Percentiles rank a stretch among this genome's conserved stretches.
Conservation (phyloP, 2,113 vertebrate species). For the Elephas maximus region DNA sequence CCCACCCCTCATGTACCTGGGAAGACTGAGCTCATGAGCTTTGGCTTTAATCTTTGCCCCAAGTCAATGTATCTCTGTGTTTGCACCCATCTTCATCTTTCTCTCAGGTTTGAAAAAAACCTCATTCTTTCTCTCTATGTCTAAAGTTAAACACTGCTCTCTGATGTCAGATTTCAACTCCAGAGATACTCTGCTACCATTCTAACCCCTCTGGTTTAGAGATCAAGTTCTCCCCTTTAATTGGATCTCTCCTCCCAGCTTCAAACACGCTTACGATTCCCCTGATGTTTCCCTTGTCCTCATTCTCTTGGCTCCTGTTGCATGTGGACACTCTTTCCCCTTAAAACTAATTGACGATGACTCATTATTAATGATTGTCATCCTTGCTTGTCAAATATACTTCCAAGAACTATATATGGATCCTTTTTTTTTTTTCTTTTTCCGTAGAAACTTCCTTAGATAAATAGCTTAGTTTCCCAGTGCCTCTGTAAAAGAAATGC, state of each 20-base stretch:
- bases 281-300: background rate
- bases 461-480: background rate
- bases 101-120: background rate
- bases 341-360: background rate
- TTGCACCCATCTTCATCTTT: background rate
- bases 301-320: background rate
- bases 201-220: background rate
- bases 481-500: background rate
- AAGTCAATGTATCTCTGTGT: background rate
- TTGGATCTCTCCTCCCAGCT: background rate
- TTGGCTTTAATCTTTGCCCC: background rate
- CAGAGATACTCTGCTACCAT: background rate
- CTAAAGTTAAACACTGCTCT: background rate
- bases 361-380: background rate
- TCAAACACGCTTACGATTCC: background rate
- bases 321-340: background rate
- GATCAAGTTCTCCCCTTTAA: background rate
- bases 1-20: accelerated
- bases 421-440: background rate
- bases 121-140: background rate
- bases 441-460: background rate
- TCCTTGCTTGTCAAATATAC: background rate
- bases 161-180: background rate
- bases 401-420: background rate
- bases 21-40: background rate